Evolutionary conservation across 2,797 vertebrate species (phyloP).

Genomic region (Silurus aristotelis): DNA sequence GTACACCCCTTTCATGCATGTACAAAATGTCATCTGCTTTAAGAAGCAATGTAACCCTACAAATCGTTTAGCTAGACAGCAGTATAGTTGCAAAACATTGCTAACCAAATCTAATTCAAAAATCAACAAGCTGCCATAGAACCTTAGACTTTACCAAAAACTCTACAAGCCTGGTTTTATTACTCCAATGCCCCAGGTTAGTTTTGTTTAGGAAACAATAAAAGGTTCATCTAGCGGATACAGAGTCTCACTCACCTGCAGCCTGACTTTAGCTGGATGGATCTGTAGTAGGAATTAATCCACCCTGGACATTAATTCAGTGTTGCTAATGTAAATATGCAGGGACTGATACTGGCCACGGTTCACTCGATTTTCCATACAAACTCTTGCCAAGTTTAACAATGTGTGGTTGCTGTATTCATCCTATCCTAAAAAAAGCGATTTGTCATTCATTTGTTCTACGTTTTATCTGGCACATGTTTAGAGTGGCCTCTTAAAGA

Average conservation of each 20-base stretch:
- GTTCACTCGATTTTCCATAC: slow-evolving; percentile 35
- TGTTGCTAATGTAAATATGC: slow-evolving; percentile 55
- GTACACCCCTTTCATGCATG: background rate
- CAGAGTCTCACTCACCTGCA: slow-evolving; percentile 50
- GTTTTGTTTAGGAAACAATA: slow-evolving; percentile 37
- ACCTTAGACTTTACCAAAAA: slow-evolving; percentile 61
- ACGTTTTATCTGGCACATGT: slow-evolving; percentile 53
- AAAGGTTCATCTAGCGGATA: slow-evolving; percentile 58
- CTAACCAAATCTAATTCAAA: slow-evolving; percentile 72
- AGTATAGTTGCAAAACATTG: slow-evolving; percentile 69
- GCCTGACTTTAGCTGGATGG: slow-evolving; percentile 45
- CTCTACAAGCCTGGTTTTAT: slow-evolving; percentile 64
- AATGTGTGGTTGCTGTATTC: slow-evolving; percentile 45
- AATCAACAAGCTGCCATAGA: slow-evolving; percentile 67
- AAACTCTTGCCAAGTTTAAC: slow-evolving; percentile 54
- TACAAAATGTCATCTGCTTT: background rate
- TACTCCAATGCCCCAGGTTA: slow-evolving; percentile 50
- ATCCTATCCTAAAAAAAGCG: slow-evolving; percentile 45
- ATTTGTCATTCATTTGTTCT: slow-evolving; percentile 56
- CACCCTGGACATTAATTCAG: slow-evolving; percentile 47
- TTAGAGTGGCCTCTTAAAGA: slow-evolving; percentile 40
- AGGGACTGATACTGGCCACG: slow-evolving; percentile 40
- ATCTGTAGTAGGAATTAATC: slow-evolving; percentile 49
- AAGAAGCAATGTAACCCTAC: slow-evolving; percentile 25
- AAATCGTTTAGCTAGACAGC: slow-evolving; percentile 71